Conservation (phyloP, 2,888 invertebrate species). For the Netelia melanura region DNA sequence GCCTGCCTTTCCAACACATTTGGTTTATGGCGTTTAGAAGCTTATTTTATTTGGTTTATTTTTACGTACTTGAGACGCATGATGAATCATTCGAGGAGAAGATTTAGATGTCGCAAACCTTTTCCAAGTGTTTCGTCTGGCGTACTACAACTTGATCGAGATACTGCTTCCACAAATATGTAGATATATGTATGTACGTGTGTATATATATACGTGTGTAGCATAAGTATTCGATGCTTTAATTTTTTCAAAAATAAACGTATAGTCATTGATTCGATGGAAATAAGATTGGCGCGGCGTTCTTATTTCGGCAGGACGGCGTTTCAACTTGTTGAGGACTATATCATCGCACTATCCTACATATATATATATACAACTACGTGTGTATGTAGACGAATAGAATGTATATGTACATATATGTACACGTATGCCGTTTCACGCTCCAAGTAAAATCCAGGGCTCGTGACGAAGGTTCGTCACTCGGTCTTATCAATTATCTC, state of each 20-base stretch:
- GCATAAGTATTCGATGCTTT: too few relatives aligned
- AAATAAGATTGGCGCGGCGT: too few relatives aligned
- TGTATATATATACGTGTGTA: not conserved
- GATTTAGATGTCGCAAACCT: slow-evolving; percentile 12
- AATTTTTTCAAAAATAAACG: too few relatives aligned
- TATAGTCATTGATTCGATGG: too few relatives aligned
- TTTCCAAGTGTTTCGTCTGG: slow-evolving; percentile 8
- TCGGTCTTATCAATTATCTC: too few relatives aligned
- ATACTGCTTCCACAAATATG: not conserved
- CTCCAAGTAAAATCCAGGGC: too few relatives aligned
- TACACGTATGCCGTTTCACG: too few relatives aligned
- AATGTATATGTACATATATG: too few relatives aligned
- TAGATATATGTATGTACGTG: not conserved
- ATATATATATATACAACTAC: too few relatives aligned
- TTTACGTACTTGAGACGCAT: slow-evolving; percentile 62
- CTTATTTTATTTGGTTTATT: not conserved
- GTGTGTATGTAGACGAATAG: too few relatives aligned
- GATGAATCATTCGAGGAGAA: slow-evolving; percentile 66
- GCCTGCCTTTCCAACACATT: not conserved
- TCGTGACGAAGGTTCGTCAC: too few relatives aligned
- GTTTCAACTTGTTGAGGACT: not conserved
- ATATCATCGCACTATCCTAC: not conserved
- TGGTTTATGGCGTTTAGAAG: not conserved
- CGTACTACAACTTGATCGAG: not conserved
- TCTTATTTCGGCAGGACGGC: too few relatives aligned